Evolutionary conservation across 2,888 invertebrate species (phyloP).

Genomic region (Junonia oenone): DNA sequence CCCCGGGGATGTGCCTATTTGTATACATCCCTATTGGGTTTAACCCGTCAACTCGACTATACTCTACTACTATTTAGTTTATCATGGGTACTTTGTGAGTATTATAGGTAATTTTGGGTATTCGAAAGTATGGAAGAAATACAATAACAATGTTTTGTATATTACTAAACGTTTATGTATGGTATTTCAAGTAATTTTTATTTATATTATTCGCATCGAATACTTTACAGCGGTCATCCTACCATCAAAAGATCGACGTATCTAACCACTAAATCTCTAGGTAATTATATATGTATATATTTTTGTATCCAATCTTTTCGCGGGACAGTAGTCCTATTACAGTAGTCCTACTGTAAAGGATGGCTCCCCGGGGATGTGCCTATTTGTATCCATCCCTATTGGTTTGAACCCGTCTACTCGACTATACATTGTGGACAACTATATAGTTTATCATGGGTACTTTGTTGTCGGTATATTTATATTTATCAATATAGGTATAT

Average conservation of each 20-base stretch:
- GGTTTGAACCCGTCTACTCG: slow-evolving; percentile 3
- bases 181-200: too few species aligned
- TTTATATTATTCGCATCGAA: too few species aligned
- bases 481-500: too few species aligned
- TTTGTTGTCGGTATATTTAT: too few species aligned
- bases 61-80: neutral
- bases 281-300: neutral
- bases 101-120: too few species aligned
- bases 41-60: neutral
- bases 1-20: slow-evolving; percentile 21
- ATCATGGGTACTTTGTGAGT: too few species aligned
- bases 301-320: slow-evolving; percentile 10
- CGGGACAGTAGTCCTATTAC: too few species aligned
- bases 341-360: slow-evolving; percentile 22
- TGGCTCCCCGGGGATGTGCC: slow-evolving; percentile 21
- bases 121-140: too few species aligned
- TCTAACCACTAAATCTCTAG: too few species aligned
- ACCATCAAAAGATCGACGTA: neutral
- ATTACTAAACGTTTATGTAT: too few species aligned
- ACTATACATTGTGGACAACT: neutral
- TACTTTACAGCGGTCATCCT: too few species aligned
- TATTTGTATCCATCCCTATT: slow-evolving; percentile 15
- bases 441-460: neutral
- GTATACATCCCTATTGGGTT: slow-evolving; percentile 9
- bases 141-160: too few species aligned